Evolutionary conservation across 1,140 invertebrate species (phyloP).

Genomic region (Drosophila trapezifrons): DNA sequence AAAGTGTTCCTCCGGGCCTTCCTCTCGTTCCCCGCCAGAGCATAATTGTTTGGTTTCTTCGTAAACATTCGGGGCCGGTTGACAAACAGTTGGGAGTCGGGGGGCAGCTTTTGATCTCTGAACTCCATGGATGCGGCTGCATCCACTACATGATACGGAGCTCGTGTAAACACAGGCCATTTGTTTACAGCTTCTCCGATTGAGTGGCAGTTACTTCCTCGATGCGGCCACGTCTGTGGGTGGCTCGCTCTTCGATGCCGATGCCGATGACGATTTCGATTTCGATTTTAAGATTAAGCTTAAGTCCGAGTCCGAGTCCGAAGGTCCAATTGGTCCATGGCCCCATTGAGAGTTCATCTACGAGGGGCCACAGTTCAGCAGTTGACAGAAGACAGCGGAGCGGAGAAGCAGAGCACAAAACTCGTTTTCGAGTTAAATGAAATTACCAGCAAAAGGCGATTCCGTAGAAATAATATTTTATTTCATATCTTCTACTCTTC

Average conservation of each 20-base stretch:
- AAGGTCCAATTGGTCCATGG: constrained; percentile 62
- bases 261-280: neutral
- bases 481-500: constrained; percentile 40
- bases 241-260: no score
- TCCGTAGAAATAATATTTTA: constrained; percentile 70
- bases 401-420: constrained; percentile 53
- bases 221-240: constrained; percentile 14
- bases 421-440: constrained; percentile 76
- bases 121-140: constrained; percentile 34
- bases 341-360: constrained; percentile 48
- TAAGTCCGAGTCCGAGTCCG: constrained; percentile 24
- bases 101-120: constrained; percentile 66
- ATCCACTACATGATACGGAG: constrained; percentile 31
- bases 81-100: constrained; percentile 58
- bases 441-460: constrained; percentile 75
- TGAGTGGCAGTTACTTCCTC: constrained; percentile 53
- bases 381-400: constrained; percentile 58
- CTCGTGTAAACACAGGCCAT: constrained; percentile 60
- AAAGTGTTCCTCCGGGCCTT: constrained; percentile 38
- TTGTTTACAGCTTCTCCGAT: constrained; percentile 58
- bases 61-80: constrained; percentile 66
- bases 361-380: constrained; percentile 39
- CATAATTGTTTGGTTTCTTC: constrained; percentile 67
- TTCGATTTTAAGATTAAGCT: constrained; percentile 3
- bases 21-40: neutral